A percentile compares a stretch with the other conserved stretches of the same genome.
These are phyloP conservation scores for Sepioteuthis lessoniana DNA, from an alignment of 2,888 invertebrate genomes.

Conservation along the genomic window DNA sequence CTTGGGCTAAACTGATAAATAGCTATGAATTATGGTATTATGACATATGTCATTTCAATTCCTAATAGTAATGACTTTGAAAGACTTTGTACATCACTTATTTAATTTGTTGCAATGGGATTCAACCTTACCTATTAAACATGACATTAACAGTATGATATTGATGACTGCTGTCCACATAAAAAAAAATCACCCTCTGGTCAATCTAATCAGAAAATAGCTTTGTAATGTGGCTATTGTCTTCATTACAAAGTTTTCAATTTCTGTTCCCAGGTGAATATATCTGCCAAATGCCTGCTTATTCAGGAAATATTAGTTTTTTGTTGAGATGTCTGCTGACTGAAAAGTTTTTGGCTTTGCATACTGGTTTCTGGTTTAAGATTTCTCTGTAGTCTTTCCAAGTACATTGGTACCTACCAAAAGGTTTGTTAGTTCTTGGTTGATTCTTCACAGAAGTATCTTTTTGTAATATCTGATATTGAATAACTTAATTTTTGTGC, in stretches of 20 bases:
- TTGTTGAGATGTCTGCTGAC: neutral
- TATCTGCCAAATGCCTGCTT: neutral
- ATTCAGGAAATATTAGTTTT: neutral
- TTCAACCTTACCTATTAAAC: neutral
- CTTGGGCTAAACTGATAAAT: neutral
- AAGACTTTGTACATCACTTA: neutral
- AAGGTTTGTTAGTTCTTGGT: neutral
- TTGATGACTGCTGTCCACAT: neutral
- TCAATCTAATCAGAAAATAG: too few relatives aligned
- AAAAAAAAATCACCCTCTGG: too few relatives aligned
- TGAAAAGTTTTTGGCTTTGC: neutral
- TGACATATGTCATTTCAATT: neutral
- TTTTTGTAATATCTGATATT: too few relatives aligned
- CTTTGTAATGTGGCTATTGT: neutral
- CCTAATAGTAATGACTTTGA: neutral
- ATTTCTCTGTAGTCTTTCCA: neutral
- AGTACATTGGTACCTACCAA: neutral
- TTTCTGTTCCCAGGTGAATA: neutral
- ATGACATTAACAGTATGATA: neutral
- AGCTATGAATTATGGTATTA: neutral
- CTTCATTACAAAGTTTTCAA: neutral
- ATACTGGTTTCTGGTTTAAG: neutral
- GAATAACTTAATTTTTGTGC: too few relatives aligned
- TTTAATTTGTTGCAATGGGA: neutral
- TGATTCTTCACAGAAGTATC: neutral